phyloP scores from a whole-genome alignment of 2,888 invertebrate species.

The Spodoptera littoralis region DNA sequence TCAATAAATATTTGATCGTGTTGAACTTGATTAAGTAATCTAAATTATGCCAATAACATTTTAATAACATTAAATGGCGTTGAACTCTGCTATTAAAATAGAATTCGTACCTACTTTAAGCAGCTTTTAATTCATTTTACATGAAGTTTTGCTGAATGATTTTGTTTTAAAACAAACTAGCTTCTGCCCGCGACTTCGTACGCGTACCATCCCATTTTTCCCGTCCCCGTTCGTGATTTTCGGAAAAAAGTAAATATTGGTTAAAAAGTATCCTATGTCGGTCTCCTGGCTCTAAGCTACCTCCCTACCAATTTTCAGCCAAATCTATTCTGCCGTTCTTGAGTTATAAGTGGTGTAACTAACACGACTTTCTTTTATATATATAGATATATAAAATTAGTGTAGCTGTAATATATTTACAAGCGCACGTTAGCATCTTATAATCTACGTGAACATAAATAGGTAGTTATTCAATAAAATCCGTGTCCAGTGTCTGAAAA shows the following conservation, averaged over 20 bases:
- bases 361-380: no score
- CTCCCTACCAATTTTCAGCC: no score
- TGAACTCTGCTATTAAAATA: conserved; percentile 31
- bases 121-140: conserved; percentile 27
- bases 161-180: conserved; percentile 42
- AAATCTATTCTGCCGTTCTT: no score
- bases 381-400: conserved; percentile 21
- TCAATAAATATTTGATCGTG: conserved; percentile 21
- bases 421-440: conserved; percentile 41
- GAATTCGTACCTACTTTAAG: conserved; percentile 23
- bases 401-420: conserved; percentile 25
- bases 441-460: conserved; percentile 40
- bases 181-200: no score
- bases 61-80: conserved; percentile 18
- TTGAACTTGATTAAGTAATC: conserved; percentile 41
- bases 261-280: no score
- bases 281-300: no score
- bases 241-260: no score
- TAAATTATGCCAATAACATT: conserved; percentile 36
- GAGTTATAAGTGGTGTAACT: no score
- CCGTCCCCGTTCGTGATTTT: no score
- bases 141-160: conserved; percentile 31
- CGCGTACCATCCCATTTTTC: no score
- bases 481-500: conserved; percentile 30
- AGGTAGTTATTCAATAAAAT: conserved; percentile 51